phyloP scores from a whole-genome alignment of 2,113 vertebrate species.

The Smithornis capensis region DNA sequence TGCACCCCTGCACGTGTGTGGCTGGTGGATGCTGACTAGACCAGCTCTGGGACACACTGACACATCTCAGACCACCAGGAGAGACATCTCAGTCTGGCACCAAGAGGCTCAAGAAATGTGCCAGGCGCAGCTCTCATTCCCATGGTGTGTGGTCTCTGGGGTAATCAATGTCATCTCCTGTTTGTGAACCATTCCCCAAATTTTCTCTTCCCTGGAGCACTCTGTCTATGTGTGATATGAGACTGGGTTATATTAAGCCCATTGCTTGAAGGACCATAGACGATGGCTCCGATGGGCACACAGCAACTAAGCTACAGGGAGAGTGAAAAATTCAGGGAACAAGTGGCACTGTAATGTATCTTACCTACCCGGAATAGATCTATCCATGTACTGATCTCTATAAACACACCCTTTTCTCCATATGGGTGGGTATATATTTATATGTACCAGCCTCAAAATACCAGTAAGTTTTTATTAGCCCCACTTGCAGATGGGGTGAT shows the following conservation, averaged over 20 bases:
- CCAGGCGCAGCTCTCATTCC: neutral
- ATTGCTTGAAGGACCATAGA: neutral
- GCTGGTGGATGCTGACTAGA: neutral
- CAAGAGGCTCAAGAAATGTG: neutral
- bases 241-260: neutral
- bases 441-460: neutral
- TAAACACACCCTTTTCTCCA: conserved; percentile 20
- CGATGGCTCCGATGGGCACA: neutral
- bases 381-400: neutral
- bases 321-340: neutral
- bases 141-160: neutral
- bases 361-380: neutral
- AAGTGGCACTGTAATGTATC: neutral
- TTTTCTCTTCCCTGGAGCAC: neutral
- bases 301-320: neutral
- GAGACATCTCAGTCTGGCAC: neutral
- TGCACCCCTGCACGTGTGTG: accelerated
- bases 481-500: neutral
- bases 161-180: neutral
- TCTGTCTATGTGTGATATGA: neutral
- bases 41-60: neutral
- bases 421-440: neutral
- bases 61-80: neutral
- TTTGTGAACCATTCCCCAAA: neutral
- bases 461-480: neutral